phyloP scores from a whole-genome alignment of 2,113 vertebrate genomes.

The Odocoileus virginianus region DNA sequence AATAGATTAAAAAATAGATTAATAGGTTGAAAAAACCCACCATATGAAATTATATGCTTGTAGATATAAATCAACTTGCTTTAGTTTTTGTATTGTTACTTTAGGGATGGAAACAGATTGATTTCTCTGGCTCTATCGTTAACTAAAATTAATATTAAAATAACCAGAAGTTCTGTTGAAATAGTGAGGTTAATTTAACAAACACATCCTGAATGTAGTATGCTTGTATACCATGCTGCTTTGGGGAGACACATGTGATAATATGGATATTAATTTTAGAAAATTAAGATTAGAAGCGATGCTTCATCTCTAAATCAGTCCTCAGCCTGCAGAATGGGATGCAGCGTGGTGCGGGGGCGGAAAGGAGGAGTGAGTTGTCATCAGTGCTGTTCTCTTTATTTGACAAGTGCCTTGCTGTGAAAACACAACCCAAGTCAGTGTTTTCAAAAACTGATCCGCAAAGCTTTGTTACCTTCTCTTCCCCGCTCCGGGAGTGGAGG shows the following conservation, averaged over 20 bases:
- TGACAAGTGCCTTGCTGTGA: slow-evolving; percentile 42
- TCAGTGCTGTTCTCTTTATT: slow-evolving; percentile 70
- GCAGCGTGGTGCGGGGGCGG: neutral
- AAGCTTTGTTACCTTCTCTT: neutral
- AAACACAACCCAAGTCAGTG: neutral
- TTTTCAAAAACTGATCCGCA: neutral
- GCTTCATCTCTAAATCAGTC: slow-evolving; percentile 68
- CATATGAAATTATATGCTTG: neutral
- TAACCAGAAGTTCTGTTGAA: slow-evolving; percentile 34
- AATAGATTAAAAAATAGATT: neutral
- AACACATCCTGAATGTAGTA: neutral
- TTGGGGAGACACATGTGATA: slow-evolving; percentile 59
- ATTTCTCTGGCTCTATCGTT: neutral
- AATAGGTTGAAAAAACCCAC: neutral
- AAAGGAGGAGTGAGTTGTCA: slow-evolving; percentile 68
- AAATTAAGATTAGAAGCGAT: slow-evolving; percentile 75
- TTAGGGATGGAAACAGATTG: neutral
- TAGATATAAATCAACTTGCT: neutral
- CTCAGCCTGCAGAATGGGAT: slow-evolving; percentile 29
- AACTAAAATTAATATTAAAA: slow-evolving; percentile 31
- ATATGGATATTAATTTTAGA: slow-evolving; percentile 70
- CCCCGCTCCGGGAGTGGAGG: neutral
- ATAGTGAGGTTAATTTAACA: slow-evolving; percentile 17
- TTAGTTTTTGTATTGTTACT: neutral
- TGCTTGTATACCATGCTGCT: neutral